phyloP scores from a whole-genome alignment of 2,888 invertebrate species.

The Timema podura region DNA sequence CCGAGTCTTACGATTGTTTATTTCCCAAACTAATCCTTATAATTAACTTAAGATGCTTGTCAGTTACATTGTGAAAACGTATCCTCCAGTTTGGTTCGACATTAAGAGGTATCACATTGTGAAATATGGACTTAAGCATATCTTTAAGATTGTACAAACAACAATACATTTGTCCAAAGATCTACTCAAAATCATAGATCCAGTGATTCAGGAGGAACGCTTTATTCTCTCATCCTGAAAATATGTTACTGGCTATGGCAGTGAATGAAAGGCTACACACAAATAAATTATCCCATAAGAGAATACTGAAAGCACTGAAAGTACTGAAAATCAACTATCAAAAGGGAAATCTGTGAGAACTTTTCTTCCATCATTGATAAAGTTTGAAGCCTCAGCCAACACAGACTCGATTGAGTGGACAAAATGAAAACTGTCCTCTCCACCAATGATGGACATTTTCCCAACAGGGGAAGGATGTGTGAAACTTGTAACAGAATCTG shows the following conservation, averaged over 20 bases:
- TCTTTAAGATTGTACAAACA: conserved; percentile 25
- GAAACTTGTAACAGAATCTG: not conserved
- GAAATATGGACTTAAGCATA: conserved; percentile 27
- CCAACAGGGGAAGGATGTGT: not conserved
- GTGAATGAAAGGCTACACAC: not conserved
- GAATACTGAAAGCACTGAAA: not conserved
- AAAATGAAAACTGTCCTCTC: not conserved
- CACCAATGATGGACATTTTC: not conserved
- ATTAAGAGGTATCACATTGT: conserved; percentile 26
- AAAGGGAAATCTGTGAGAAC: not conserved
- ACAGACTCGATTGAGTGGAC: not conserved
- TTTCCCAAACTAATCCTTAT: conserved; percentile 28
- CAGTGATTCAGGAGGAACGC: conserved; percentile 34
- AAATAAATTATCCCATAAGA: not conserved
- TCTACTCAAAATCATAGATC: conserved; percentile 31
- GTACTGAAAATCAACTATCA: not conserved
- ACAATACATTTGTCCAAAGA: conserved; percentile 24
- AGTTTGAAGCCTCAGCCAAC: conserved; percentile 1
- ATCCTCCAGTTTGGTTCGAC: conserved; percentile 32
- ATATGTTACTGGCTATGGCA: conserved; percentile 32
- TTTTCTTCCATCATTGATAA: not conserved
- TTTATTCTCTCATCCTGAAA: conserved; percentile 37
- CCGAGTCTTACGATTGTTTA: conserved; percentile 33
- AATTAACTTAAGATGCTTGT: conserved; percentile 24
- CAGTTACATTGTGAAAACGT: conserved; percentile 31